Evolutionary conservation across 2,113 vertebrate species (phyloP), one percentile per base, ranked within the genome.

Genomic region (Steatornis caripensis): DNA sequence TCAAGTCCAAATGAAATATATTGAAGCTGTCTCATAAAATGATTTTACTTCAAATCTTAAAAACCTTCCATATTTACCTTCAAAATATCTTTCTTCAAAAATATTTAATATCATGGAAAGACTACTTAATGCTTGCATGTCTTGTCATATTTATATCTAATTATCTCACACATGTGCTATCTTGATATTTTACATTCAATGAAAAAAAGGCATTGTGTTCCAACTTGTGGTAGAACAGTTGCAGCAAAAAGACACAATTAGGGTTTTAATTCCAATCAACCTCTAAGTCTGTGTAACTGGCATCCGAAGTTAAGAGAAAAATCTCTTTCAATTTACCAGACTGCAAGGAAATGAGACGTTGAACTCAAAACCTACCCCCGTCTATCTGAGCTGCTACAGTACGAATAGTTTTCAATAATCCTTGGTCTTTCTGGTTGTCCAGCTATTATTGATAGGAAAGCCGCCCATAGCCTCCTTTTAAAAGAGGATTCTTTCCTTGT

Each of bases 81-180:
- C 70, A 55, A 79, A 87, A 74, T 91, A 54, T 64, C 43, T 92
- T 88, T 86, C 71, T 82, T 95, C 34, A 79, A 74, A 90, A 91
- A 86, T 39, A 16, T 74, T 94, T 94, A 84, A 84, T 70, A 70
- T 15, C 75, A 46, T 36, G 49, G 46, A 79, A 96, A 89, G 61
- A 53, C 12, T 79, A 65, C n/a, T 78, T 96, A 87, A 92, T 75
- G 41, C 26, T 76, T 91, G 58, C 76, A 85, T 75, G 69, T 84
- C 84, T 92, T 93, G 45, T 83, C 71, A 90, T 87, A 77, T 77
- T 93, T 95, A 94, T 94, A 84, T 89, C 48, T 89, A 68, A 94
- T 92, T 96, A 92, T 83, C 84, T 90, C 75, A 81, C 11, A 87
- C 48, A 79, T 95, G n/a, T 72, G 45, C 66, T 71, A 15, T 75